Evolutionary conservation across 2,113 vertebrate genomes (phyloP).

Genomic region (Aegotheles bennettii): DNA sequence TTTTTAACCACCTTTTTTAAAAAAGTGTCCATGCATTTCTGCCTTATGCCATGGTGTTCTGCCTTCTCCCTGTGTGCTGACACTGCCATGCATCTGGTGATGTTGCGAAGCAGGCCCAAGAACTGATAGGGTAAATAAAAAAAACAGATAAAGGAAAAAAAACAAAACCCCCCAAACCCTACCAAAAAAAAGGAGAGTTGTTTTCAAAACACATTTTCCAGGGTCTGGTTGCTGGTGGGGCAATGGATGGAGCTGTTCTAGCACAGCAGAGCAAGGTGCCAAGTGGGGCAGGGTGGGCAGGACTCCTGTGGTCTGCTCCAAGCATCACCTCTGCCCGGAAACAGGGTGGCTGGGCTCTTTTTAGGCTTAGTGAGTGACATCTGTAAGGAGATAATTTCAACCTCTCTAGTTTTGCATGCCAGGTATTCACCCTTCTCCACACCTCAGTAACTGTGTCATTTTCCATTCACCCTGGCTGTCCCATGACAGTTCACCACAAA

Average conservation of each 20-base stretch:
- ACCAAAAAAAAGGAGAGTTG: neutral
- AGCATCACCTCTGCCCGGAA: neutral
- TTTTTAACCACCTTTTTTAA: neutral
- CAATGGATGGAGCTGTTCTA: neutral
- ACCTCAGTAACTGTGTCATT: neutral
- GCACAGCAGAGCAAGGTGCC: neutral
- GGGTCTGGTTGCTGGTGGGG: accelerated
- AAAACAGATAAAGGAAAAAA: too few species aligned
- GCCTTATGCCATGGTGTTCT: neutral
- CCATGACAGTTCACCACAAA: slow-evolving; percentile 33
- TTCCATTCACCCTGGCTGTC: neutral
- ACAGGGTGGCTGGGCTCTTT: neutral
- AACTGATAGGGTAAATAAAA: neutral
- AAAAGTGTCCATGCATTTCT: too few species aligned
- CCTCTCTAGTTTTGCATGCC: neutral
- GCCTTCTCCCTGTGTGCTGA: neutral
- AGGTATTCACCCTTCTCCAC: neutral
- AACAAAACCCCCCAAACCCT: too few species aligned
- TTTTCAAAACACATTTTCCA: neutral
- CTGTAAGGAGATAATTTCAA: neutral
- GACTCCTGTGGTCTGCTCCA: neutral
- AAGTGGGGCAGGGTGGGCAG: neutral
- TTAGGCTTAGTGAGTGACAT: neutral
- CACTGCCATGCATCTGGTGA: accelerated
- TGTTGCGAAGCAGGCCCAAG: neutral